Percentiles rank a stretch among this genome's conserved stretches.
Evolutionary conservation across 1,140 invertebrate species (phyloP).

Genomic region (Rhagoletis pomonella): DNA sequence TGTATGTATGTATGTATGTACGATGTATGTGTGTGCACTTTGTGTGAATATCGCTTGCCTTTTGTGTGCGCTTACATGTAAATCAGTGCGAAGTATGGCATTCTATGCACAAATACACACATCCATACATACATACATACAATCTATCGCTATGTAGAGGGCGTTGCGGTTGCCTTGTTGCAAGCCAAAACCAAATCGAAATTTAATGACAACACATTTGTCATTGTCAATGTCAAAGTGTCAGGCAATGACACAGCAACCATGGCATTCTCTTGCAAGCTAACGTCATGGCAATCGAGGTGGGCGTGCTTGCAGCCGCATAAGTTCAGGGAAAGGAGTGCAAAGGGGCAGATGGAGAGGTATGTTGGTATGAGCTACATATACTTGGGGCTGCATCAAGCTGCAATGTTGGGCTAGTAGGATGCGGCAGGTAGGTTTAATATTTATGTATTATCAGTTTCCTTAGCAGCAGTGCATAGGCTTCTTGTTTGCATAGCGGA

Average conservation of each 20-base stretch:
- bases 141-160: not conserved
- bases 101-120: not conserved
- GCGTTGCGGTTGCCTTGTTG: conserved; percentile 51
- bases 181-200: conserved; percentile 55
- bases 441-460: too few relatives aligned
- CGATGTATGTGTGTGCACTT: not conserved
- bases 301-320: not conserved
- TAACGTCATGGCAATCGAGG: not conserved
- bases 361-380: not conserved
- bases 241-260: conserved; percentile 48
- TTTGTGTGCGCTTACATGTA: not conserved
- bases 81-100: conserved; percentile 12
- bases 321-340: not conserved
- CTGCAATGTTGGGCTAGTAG: not conserved
- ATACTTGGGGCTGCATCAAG: not conserved
- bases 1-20: not conserved
- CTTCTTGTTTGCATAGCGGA: not conserved
- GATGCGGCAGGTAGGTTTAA: too few relatives aligned
- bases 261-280: not conserved
- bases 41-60: not conserved
- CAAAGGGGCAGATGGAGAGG: not conserved
- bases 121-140: not conserved
- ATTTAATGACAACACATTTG: conserved; percentile 58
- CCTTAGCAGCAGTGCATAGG: too few relatives aligned
- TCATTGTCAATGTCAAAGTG: conserved; percentile 57